Base-by-base conservation (phyloP, 2,113 vertebrate species). In the Ibidorhyncha struthersii region DNA sequence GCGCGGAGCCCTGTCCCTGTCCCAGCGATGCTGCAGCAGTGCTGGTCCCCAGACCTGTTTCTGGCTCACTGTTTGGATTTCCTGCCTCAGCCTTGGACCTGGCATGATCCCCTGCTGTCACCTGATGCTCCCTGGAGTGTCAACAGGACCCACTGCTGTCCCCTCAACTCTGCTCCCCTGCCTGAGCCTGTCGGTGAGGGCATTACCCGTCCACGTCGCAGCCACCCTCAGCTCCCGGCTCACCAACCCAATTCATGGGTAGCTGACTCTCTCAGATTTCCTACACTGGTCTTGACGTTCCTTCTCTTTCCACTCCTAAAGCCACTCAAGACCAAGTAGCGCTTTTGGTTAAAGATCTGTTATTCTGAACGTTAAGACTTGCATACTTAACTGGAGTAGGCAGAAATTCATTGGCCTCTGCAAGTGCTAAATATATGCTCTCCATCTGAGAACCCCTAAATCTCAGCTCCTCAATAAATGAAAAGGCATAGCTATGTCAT, bases 241-340 rank as follows among this genome's bases (percentile, higher is more conserved):
- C 3, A 0, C 38, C 1, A 1, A 65, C 30, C n/a, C 26, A 45
- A 25, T 17, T 63, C 17, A n/a, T 22, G 43, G 36, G 61, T 10
- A 59, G 25, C 43, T 20, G 43, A 53, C 25, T 52, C 14, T 32
- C 32, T 26, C 49, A 21, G 1, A 32, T 53, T 15, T 38, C 12
- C 45, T 66, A 30, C 16, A 49, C 27, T 23, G 45, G 26, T 67
- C 30, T 43, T 55, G 45, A 67, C 47, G 26, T 9, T 62, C 69
- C 36, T 77, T 36, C 38, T 55, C 45, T 66, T 78, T 38, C 27
- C 5, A 9, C 36, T 69, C 36, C 23, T 76, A 49, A 25, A 38
- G 32, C 27, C 36, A 27, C 23, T 59, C 26, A 79, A 79, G 53
- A 29, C 38, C 14, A 3, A 69, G 22, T 6, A 89, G 14, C 0